Conservation (phyloP, 2,888 invertebrate species). For the Apocheima hispidaria region DNA sequence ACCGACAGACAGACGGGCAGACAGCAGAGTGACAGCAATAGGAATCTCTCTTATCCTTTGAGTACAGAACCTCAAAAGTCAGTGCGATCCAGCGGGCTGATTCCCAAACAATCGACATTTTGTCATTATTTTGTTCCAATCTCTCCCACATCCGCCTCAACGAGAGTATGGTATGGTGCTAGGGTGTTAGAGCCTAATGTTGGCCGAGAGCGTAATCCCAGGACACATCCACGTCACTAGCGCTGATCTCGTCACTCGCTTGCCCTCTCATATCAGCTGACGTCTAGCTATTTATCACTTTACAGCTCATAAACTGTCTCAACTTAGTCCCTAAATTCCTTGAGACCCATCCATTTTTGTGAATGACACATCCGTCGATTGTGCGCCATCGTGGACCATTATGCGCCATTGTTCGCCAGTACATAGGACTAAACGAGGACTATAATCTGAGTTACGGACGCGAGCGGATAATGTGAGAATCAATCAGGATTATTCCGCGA, state of each 20-base stretch:
- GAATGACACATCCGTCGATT: constrained; percentile 29
- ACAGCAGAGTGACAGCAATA: no score
- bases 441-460: neutral
- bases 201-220: no score
- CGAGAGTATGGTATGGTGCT: neutral
- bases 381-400: constrained; percentile 22
- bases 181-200: no score
- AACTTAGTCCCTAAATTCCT: constrained; percentile 19
- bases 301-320: constrained; percentile 4
- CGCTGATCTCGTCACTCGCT: neutral
- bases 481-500: constrained; percentile 7
- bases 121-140: no score
- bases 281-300: neutral
- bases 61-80: no score
- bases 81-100: no score
- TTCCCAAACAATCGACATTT: no score
- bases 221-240: no score
- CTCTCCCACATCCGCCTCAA: no score
- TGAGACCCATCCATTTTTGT: constrained; percentile 28
- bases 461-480: constrained; percentile 10
- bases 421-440: constrained; percentile 9
- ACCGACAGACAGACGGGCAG: no score
- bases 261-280: neutral
- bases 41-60: no score
- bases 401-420: constrained; percentile 23